phyloP scores from a whole-genome alignment of 2,888 invertebrate genomes.

The Heliconius ethilla region DNA sequence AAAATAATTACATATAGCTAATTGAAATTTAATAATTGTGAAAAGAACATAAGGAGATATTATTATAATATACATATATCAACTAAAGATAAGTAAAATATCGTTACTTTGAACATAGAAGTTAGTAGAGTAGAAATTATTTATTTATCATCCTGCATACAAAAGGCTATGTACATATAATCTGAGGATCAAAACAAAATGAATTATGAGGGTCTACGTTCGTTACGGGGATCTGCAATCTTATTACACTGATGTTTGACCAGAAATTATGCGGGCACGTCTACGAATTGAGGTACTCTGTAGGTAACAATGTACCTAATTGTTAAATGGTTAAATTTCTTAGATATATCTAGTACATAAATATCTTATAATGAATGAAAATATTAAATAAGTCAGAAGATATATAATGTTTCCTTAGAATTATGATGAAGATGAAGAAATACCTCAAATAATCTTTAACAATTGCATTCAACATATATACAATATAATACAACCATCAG shows the following conservation, averaged over 20 bases:
- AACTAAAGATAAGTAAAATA: neutral
- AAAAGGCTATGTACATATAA: neutral
- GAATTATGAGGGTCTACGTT: conserved; percentile 8
- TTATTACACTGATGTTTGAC: conserved; percentile 8
- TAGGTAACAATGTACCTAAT: neutral
- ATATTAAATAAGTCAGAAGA: too few species aligned
- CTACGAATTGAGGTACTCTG: neutral
- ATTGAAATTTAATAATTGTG: neutral
- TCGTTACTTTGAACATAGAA: neutral
- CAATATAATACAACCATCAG: too few species aligned
- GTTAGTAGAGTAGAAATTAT: neutral
- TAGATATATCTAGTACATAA: neutral
- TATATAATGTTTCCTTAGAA: too few species aligned
- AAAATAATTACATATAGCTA: neutral
- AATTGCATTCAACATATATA: too few species aligned
- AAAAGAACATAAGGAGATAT: neutral
- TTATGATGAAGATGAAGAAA: too few species aligned
- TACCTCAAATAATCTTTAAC: too few species aligned
- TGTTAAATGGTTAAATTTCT: neutral
- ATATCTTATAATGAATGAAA: neutral
- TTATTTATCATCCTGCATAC: neutral
- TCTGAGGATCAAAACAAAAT: conserved; percentile 16
- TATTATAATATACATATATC: neutral
- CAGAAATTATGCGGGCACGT: conserved; percentile 6
- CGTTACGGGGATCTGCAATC: conserved; percentile 15